Percentiles rank a stretch among this genome's conserved stretches.
Evolutionary conservation across 2,888 invertebrate genomes (phyloP).

Genomic region (Trimorus sp.): DNA sequence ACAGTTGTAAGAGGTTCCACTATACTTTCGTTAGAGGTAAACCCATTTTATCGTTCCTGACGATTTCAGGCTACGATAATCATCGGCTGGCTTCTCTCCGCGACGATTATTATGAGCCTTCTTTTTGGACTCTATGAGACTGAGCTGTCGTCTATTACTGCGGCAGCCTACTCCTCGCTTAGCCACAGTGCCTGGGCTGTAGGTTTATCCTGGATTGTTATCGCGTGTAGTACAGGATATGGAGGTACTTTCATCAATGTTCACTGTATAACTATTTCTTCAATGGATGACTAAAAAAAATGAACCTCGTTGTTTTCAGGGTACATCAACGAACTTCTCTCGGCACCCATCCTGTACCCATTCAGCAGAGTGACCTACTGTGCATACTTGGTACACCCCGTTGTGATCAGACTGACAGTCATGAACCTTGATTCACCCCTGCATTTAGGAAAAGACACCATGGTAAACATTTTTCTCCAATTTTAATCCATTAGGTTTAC

Average conservation of each 20-base stretch:
- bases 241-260: constrained; percentile 84
- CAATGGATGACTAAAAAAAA: too few species aligned
- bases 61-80: constrained; percentile 84
- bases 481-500: too few species aligned
- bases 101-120: constrained; percentile 86
- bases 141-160: constrained; percentile 86
- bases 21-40: too few species aligned
- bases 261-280: too few species aligned
- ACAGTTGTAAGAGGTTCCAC: too few species aligned
- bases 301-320: constrained; percentile 73
- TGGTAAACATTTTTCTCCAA: constrained; percentile 82
- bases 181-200: constrained; percentile 93
- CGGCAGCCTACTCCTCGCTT: constrained; percentile 90
- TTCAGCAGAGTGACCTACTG: constrained; percentile 94
- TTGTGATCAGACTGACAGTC: constrained; percentile 90
- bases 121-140: constrained; percentile 90
- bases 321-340: constrained; percentile 87
- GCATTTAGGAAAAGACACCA: constrained; percentile 89
- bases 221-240: constrained; percentile 92
- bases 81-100: constrained; percentile 88
- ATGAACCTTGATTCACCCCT: constrained; percentile 92
- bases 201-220: constrained; percentile 91
- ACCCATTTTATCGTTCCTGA: too few species aligned
- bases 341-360: constrained; percentile 90
- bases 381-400: constrained; percentile 92